These are phyloP conservation scores for Rhynchonycteris naso DNA, from an alignment of 2,797 vertebrate species.

Conservation along the genomic window DNA sequence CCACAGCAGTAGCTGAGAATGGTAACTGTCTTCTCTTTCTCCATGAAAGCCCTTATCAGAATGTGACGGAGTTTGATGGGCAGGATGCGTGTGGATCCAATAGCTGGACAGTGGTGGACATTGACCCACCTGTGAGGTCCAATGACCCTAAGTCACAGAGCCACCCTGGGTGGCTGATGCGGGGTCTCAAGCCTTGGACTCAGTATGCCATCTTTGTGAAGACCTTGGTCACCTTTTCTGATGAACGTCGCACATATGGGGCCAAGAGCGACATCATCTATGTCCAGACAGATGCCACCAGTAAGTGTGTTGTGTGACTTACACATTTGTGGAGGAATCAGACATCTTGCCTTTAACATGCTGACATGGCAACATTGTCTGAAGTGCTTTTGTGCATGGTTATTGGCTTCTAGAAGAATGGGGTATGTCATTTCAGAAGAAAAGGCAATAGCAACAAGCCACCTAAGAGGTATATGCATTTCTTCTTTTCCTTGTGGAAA, in stretches of 20 bases:
- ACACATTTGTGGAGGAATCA: accelerated
- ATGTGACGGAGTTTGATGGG: slow-evolving; percentile 98
- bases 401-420: background rate
- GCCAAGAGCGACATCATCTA: slow-evolving; percentile 99
- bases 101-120: slow-evolving; percentile 97
- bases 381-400: background rate
- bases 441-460: no score
- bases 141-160: slow-evolving; percentile 87
- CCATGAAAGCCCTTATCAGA: slow-evolving; percentile 90
- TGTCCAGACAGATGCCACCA: slow-evolving; percentile 93
- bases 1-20: background rate
- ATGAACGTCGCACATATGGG: slow-evolving; percentile 93
- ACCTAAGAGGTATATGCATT: background rate
- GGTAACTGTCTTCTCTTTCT: background rate
- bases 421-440: background rate
- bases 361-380: accelerated
- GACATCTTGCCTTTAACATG: background rate
- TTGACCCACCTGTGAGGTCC: slow-evolving; percentile 91
- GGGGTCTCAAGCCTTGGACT: slow-evolving; percentile 96
- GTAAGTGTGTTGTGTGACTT: slow-evolving; percentile 86
- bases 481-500: background rate
- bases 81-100: slow-evolving; percentile 98
- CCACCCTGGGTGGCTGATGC: slow-evolving; percentile 91
- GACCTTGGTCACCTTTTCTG: slow-evolving; percentile 95
- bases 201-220: slow-evolving; percentile 98